Percentiles rank a stretch among this genome's conserved stretches.
Conservation (phyloP, 2,113 vertebrate species). For the Hippocampus barbouri region DNA sequence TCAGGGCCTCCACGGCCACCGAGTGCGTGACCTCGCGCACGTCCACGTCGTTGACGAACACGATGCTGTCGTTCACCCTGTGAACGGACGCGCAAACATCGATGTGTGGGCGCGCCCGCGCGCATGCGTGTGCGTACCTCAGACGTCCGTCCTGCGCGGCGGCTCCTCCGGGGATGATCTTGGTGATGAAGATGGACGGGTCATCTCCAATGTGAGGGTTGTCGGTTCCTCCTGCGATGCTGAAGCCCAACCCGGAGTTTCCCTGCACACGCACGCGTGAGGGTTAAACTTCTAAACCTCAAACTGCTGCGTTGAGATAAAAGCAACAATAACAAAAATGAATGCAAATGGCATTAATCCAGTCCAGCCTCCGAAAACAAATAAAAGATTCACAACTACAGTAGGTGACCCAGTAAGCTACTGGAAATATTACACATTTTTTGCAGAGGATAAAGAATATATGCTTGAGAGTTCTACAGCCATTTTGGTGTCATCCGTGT, state of each 20-base stretch:
- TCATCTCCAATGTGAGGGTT: conserved; percentile 96
- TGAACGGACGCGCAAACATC: background rate
- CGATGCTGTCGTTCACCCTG: conserved; percentile 87
- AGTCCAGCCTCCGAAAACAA: no score
- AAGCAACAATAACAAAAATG: no score
- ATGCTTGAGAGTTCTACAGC: no score
- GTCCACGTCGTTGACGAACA: conserved; percentile 86
- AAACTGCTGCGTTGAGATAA: no score
- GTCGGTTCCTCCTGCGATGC: conserved; percentile 93
- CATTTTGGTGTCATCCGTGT: no score
- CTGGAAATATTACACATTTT: no score
- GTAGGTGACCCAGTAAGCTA: no score
- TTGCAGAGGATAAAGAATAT: no score
- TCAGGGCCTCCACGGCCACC: conserved; percentile 83
- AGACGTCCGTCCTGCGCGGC: conserved; percentile 92
- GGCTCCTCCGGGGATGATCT: conserved; percentile 93
- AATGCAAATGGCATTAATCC: no score
- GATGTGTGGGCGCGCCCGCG: background rate
- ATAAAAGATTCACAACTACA: no score
- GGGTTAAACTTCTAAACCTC: background rate
- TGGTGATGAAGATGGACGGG: conserved; percentile 96
- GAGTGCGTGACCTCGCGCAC: conserved; percentile 88
- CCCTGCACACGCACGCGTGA: conserved; percentile 69
- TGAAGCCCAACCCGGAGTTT: conserved; percentile 94
- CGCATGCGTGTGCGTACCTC: conserved; percentile 70